These are phyloP conservation scores for Neoitamus cyanurus DNA, from an alignment of 2,888 invertebrate genomes.

Conservation along the genomic window DNA sequence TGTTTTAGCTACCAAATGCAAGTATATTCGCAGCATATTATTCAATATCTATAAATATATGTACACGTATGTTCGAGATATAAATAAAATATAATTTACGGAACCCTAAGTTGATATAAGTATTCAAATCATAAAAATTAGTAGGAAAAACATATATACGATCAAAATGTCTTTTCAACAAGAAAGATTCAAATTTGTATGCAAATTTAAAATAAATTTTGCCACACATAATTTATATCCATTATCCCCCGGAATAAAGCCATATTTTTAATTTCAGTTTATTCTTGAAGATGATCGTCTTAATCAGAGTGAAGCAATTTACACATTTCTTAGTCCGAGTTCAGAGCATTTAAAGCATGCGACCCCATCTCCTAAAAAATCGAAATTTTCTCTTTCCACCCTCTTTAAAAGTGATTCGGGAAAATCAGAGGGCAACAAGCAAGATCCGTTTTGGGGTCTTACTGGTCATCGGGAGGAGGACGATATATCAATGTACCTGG, in stretches of 20 bases:
- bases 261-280: conserved; percentile 71
- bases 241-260: too few species aligned
- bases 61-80: too few species aligned
- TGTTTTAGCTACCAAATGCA: too few species aligned
- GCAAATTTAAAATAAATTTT: too few species aligned
- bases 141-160: too few species aligned
- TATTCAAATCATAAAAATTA: not conserved
- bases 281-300: conserved; percentile 87
- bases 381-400: conserved; percentile 86
- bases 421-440: conserved; percentile 58
- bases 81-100: too few species aligned
- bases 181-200: too few species aligned
- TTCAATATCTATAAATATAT: too few species aligned
- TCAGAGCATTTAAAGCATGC: conserved; percentile 87
- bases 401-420: conserved; percentile 81
- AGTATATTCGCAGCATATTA: too few species aligned
- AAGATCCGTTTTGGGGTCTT: conserved; percentile 68
- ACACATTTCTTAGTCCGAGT: conserved; percentile 91
- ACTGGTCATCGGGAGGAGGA: conserved; percentile 76
- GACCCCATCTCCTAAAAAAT: conserved; percentile 83
- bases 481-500: conserved; percentile 81
- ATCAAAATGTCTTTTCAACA: too few species aligned
- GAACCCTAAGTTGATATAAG: too few species aligned
- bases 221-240: too few species aligned
- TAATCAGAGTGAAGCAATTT: conserved; percentile 89